These are phyloP conservation scores for Muscidifurax raptorellus DNA, from an alignment of 1,140 invertebrate species.

Conservation along the genomic window DNA sequence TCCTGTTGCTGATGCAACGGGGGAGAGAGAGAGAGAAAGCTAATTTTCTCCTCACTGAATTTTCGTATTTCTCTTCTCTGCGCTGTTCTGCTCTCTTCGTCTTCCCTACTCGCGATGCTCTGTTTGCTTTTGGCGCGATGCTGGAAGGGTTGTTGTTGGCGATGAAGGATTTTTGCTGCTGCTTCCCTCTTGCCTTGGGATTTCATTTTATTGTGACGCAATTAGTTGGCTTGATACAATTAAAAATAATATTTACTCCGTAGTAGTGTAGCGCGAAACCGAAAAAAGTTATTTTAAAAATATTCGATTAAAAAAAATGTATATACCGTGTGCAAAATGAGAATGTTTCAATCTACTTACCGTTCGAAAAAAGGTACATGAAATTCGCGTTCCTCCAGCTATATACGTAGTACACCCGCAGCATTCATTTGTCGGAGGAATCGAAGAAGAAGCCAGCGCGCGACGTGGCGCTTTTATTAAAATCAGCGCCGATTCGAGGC, in stretches of 20 bases:
- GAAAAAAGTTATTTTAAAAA: no score
- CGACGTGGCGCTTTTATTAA: slow-evolving; percentile 61
- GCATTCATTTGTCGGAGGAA: slow-evolving; percentile 20
- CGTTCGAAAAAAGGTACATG: neutral
- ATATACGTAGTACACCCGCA: neutral
- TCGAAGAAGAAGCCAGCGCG: slow-evolving; percentile 1
- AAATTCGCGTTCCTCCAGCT: neutral
- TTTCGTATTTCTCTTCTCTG: neutral
- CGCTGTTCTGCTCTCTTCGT: neutral
- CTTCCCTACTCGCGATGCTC: neutral
- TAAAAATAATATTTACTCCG: no score
- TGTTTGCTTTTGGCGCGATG: neutral
- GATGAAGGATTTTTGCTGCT: neutral
- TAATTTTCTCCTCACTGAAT: slow-evolving; percentile 38
- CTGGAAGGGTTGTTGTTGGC: neutral
- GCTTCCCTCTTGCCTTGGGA: neutral
- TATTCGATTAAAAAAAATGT: no score
- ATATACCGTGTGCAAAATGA: neutral
- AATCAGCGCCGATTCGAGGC: slow-evolving; percentile 59
- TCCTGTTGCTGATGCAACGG: neutral
- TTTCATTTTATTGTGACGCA: neutral
- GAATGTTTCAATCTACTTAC: neutral
- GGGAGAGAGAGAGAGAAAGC: neutral
- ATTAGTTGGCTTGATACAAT: neutral
- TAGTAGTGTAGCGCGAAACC: no score